Conservation (phyloP, 2,113 vertebrate species). For the Melanocharis versteri region DNA sequence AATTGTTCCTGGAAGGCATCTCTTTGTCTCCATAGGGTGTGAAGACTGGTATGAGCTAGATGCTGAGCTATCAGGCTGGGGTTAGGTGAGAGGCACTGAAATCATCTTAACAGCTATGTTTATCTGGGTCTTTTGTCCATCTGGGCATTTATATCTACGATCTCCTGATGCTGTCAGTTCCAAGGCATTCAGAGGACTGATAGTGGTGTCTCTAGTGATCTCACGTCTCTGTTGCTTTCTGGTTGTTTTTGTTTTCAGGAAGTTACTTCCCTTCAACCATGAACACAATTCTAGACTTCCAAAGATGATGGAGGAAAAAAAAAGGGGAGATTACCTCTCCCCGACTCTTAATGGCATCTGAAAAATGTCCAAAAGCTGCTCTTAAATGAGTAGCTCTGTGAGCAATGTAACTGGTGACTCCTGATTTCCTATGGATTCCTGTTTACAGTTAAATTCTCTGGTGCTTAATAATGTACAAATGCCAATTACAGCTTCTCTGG, state of each 20-base stretch:
- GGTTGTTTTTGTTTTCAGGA: neutral
- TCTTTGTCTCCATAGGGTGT: neutral
- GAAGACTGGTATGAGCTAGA: neutral
- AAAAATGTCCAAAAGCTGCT: neutral
- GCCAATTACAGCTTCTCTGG: slow-evolving; percentile 4
- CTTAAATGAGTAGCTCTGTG: neutral
- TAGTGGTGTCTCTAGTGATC: neutral
- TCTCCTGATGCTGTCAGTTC: neutral
- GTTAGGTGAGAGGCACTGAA: neutral
- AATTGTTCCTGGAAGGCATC: neutral
- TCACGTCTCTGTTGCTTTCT: neutral
- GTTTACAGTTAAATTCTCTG: slow-evolving; percentile 4
- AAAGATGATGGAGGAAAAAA: neutral
- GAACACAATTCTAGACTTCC: neutral
- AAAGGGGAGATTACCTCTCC: neutral
- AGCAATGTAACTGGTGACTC: neutral
- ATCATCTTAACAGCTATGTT: neutral
- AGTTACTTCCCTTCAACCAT: neutral
- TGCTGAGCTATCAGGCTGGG: neutral
- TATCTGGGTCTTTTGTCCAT: neutral
- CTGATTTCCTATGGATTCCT: slow-evolving; percentile 17
- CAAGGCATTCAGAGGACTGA: neutral
- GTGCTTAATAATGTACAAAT: neutral
- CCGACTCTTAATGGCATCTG: neutral
- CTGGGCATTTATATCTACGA: neutral